Conservation (phyloP, 64 coral and sea anemone species). For the Astreopora myriophthalma region DNA sequence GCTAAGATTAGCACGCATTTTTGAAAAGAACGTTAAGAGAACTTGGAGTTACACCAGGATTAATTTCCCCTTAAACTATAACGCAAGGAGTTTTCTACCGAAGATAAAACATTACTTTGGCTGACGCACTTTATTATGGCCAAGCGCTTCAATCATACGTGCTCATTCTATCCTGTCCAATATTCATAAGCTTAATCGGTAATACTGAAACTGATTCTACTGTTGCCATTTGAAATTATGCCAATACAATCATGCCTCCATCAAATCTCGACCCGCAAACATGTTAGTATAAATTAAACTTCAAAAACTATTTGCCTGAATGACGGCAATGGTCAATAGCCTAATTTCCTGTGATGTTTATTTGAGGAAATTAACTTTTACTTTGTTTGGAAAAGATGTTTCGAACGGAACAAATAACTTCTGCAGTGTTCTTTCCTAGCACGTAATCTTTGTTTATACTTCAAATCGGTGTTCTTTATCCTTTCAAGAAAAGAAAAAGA, state of each 20-base stretch:
- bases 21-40: background rate
- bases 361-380: background rate
- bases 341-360: background rate
- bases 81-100: background rate
- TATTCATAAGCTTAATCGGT: background rate
- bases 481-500: no score
- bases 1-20: background rate
- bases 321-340: conserved; percentile 10
- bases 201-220: background rate
- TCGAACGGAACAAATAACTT: background rate
- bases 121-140: background rate
- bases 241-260: background rate
- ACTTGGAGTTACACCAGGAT: background rate
- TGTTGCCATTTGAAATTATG: background rate
- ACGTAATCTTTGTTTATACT: background rate
- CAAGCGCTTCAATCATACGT: background rate
- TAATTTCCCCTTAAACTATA: background rate
- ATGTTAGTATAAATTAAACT: background rate
- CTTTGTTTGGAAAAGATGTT: background rate
- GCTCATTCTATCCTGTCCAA: background rate
- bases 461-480: background rate
- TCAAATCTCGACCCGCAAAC: background rate
- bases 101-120: background rate
- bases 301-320: background rate
- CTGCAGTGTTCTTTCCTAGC: background rate